These are phyloP conservation scores for Drosophila pseudoobscura DNA, from an alignment of 1,140 invertebrate species.

Conservation along the genomic window DNA sequence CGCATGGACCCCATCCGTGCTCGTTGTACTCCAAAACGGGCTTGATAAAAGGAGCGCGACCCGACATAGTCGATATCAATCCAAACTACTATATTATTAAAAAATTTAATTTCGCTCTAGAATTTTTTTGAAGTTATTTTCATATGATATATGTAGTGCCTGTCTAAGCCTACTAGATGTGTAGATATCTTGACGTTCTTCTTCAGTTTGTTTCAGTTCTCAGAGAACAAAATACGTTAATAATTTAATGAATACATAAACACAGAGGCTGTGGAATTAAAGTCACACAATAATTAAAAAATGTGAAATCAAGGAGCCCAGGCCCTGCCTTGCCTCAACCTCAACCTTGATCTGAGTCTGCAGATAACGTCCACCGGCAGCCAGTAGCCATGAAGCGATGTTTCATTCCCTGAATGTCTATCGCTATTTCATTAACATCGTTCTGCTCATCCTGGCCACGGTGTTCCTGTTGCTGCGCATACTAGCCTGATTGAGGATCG, in stretches of 20 bases:
- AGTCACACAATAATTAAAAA: too few relatives aligned
- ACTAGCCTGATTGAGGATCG: slow-evolving; percentile 11
- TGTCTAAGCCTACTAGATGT: too few relatives aligned
- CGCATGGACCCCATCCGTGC: slow-evolving; percentile 96
- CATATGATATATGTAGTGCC: too few relatives aligned
- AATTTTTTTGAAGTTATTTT: too few relatives aligned
- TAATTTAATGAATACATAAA: too few relatives aligned
- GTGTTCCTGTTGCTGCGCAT: slow-evolving; percentile 10
- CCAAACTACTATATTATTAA: background rate
- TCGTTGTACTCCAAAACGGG: slow-evolving; percentile 77
- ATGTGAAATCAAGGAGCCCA: background rate
- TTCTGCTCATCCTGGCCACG: background rate
- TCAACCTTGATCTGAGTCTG: too few relatives aligned
- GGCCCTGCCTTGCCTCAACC: too few relatives aligned
- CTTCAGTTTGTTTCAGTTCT: too few relatives aligned
- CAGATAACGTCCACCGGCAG: background rate
- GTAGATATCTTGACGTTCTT: too few relatives aligned
- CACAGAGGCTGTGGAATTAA: too few relatives aligned
- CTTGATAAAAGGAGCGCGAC: slow-evolving; percentile 67
- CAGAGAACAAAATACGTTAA: too few relatives aligned
- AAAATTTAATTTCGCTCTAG: background rate
- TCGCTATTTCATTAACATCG: background rate
- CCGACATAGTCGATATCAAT: slow-evolving; percentile 14
- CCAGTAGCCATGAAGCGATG: slow-evolving; percentile 11
- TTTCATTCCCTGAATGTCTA: slow-evolving; percentile 9